Evolutionary conservation across 2,113 vertebrate species (phyloP).

Genomic region (Myiopsitta monachus): DNA sequence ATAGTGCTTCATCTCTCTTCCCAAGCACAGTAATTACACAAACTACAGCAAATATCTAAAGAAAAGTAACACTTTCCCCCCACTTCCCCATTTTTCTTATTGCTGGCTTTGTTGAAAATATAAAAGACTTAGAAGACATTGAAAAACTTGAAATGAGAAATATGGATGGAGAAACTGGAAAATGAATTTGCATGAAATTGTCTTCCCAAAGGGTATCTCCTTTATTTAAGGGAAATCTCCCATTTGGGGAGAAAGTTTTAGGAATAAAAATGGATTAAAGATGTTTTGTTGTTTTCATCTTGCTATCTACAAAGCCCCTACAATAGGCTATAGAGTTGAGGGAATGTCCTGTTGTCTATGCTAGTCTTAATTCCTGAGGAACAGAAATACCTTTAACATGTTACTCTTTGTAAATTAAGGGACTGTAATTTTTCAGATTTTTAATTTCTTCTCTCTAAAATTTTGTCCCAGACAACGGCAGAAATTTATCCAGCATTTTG

Average conservation of each 20-base stretch:
- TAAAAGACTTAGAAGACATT: not conserved
- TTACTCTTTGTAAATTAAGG: not conserved
- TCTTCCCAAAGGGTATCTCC: not conserved
- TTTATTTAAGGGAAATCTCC: not conserved
- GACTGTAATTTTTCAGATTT: not conserved
- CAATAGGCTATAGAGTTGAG: not conserved
- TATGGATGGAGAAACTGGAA: not conserved
- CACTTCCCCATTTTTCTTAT: not conserved
- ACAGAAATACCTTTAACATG: not conserved
- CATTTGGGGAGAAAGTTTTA: not conserved
- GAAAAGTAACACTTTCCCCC: not conserved
- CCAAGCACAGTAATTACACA: constrained; percentile 26
- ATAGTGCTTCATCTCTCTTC: not conserved
- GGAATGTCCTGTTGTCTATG: not conserved
- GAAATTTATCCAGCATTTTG: not conserved
- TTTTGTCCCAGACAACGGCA: not conserved
- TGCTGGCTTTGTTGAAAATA: not conserved
- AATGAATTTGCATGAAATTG: not conserved
- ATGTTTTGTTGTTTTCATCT: not conserved
- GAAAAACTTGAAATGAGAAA: constrained; percentile 38
- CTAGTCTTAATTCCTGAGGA: not conserved
- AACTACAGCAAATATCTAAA: constrained; percentile 44
- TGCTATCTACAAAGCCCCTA: not conserved
- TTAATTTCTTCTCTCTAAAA: not conserved
- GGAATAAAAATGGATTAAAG: not conserved